Conservation (phyloP, 2,888 invertebrate species). For the Caradrina kadenii region DNA sequence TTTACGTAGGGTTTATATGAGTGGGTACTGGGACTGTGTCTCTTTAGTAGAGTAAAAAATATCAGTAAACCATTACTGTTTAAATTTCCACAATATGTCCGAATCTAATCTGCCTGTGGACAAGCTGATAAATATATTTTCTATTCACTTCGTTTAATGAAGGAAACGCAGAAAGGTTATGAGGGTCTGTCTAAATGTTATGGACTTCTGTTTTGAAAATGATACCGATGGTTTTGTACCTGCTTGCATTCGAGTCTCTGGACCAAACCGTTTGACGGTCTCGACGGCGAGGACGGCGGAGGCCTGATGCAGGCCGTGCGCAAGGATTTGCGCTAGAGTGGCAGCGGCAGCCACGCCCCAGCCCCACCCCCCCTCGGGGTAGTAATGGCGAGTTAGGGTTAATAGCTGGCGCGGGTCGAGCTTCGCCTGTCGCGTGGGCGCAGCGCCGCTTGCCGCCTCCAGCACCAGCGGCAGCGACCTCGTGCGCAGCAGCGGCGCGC, state of each 20-base stretch:
- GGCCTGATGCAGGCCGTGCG: constrained; percentile 94
- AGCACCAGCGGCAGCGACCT: constrained; percentile 92
- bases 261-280: constrained; percentile 91
- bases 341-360: constrained; percentile 95
- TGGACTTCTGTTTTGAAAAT: background rate
- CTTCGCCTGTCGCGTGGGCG: constrained; percentile 86
- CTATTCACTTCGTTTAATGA: background rate
- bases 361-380: constrained; percentile 97
- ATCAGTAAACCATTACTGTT: background rate
- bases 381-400: constrained; percentile 95
- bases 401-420: constrained; percentile 91
- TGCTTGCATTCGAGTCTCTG: constrained; percentile 91
- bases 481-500: constrained; percentile 92
- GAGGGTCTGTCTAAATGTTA: background rate
- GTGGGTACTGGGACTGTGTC: background rate
- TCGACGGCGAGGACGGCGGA: constrained; percentile 91
- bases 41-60: constrained; percentile 6
- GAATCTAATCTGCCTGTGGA: background rate
- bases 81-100: background rate
- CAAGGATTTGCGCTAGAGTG: constrained; percentile 93
- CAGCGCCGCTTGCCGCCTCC: constrained; percentile 86
- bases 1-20: constrained; percentile 6
- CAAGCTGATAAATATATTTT: background rate
- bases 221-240: constrained; percentile 85
- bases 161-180: background rate